These are phyloP conservation scores for Apeltes quadracus DNA, from an alignment of 2,113 vertebrate species.

Conservation along the genomic window DNA sequence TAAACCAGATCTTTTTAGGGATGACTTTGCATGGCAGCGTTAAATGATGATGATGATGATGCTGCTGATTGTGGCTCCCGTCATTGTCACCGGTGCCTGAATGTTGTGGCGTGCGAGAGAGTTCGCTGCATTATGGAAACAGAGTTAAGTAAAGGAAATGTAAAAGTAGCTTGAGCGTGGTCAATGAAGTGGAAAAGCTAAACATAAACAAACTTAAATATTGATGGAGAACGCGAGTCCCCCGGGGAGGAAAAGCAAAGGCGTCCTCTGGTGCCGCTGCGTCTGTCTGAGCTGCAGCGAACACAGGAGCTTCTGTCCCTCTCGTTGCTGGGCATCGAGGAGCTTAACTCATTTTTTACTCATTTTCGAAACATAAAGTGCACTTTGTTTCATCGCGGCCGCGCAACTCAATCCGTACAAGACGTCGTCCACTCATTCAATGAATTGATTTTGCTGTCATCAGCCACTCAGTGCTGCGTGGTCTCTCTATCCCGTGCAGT, in stretches of 20 bases:
- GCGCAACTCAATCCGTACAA: constrained; percentile 70
- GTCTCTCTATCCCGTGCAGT: constrained; percentile 44
- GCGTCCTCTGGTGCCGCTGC: constrained; percentile 62
- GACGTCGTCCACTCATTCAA: constrained; percentile 74
- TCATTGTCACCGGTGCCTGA: not conserved
- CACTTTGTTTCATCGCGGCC: constrained; percentile 68
- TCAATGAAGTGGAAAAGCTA: constrained; percentile 62
- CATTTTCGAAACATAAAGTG: constrained; percentile 69
- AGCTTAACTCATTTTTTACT: constrained; percentile 64
- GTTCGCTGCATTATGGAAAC: constrained; percentile 26
- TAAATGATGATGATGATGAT: constrained; percentile 38
- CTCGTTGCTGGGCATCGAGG: constrained; percentile 14
- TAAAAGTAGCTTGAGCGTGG: constrained; percentile 37
- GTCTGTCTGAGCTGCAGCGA: constrained; percentile 67
- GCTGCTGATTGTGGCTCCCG: constrained; percentile 13
- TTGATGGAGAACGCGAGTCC: constrained; percentile 66
- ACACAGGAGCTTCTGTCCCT: constrained; percentile 26
- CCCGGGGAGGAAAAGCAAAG: constrained; percentile 47
- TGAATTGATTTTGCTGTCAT: constrained; percentile 73
- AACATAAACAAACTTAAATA: constrained; percentile 80
- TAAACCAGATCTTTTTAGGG: constrained; percentile 28
- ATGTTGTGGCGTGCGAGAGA: too few relatives aligned
- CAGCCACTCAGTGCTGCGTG: constrained; percentile 49
- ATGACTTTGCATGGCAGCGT: constrained; percentile 15
- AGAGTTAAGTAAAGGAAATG: constrained; percentile 37